A percentile compares a stretch with the other conserved stretches of the same genome.
These are phyloP conservation scores for Ophioninae sp. DNA, from an alignment of 2,888 invertebrate genomes.

Conservation along the genomic window DNA sequence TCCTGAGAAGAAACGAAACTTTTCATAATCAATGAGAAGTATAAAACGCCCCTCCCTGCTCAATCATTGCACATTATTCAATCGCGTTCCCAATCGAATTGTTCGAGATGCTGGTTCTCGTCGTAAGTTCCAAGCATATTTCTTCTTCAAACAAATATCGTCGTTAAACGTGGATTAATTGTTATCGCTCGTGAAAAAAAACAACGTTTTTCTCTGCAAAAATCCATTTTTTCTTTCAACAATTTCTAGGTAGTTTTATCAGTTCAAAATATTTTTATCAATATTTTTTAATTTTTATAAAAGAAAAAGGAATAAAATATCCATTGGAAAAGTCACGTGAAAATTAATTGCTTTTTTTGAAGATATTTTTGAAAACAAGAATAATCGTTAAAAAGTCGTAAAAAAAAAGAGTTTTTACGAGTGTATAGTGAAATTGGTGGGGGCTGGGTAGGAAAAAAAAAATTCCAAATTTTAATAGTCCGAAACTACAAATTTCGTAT, in stretches of 20 bases:
- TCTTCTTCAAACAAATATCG: neutral
- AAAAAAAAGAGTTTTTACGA: too few relatives aligned
- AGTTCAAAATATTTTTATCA: neutral
- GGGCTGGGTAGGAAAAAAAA: too few relatives aligned
- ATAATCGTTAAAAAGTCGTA: too few relatives aligned
- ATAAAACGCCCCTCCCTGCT: constrained; percentile 76
- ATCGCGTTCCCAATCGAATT: constrained; percentile 66
- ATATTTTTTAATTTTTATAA: neutral
- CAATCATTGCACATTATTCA: constrained; percentile 68
- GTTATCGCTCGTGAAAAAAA: neutral
- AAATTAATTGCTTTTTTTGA: too few relatives aligned
- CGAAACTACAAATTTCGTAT: too few relatives aligned
- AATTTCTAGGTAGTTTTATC: neutral
- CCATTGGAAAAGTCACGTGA: too few relatives aligned
- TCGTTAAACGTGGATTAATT: neutral
- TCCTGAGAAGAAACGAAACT: constrained; percentile 66
- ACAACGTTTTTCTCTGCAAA: neutral
- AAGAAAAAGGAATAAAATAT: too few relatives aligned
- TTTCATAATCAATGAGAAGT: constrained; percentile 60
- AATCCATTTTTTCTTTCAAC: neutral
- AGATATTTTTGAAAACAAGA: too few relatives aligned
- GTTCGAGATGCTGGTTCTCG: constrained; percentile 65
- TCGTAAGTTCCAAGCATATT: constrained; percentile 67
- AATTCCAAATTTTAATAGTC: neutral
- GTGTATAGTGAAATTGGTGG: too few relatives aligned